Conservation (phyloP, 2,113 vertebrate genomes). For the Cyprinus carpio region DNA sequence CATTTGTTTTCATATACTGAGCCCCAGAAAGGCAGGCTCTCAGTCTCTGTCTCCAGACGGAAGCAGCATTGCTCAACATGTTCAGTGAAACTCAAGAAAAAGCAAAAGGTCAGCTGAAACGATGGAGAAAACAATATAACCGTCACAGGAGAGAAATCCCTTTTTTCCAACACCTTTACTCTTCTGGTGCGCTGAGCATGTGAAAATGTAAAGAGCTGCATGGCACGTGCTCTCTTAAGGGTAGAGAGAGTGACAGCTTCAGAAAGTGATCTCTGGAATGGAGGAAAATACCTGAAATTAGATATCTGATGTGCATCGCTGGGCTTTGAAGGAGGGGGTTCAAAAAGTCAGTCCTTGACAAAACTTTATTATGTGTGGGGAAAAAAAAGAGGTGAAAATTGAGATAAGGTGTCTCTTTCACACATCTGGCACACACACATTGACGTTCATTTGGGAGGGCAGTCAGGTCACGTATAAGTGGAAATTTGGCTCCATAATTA, state of each 20-base stretch:
- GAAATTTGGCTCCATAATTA: not conserved
- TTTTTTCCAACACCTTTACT: slow-evolving; percentile 23
- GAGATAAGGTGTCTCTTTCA: not conserved
- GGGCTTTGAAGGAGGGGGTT: not conserved
- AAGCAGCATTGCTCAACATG: not conserved
- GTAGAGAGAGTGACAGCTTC: not conserved
- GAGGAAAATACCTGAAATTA: slow-evolving; percentile 1
- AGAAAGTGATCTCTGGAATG: not conserved
- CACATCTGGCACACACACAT: not conserved
- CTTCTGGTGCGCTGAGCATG: not conserved
- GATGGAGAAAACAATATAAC: slow-evolving; percentile 33
- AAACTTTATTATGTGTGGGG: not conserved
- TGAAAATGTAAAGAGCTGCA: slow-evolving; percentile 17
- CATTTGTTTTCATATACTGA: slow-evolving; percentile 51
- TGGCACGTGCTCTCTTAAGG: not conserved
- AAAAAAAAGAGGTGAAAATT: not conserved
- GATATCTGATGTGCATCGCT: slow-evolving; percentile 1
- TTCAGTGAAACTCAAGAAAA: slow-evolving; percentile 22
- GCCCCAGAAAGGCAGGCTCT: not conserved
- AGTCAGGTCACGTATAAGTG: not conserved
- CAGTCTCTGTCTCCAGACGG: slow-evolving; percentile 14
- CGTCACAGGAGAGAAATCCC: not conserved
- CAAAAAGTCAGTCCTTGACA: slow-evolving; percentile 14
- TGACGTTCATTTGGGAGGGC: not conserved
- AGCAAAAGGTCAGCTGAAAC: slow-evolving; percentile 41